These are phyloP conservation scores for Yponomeuta cagnagella DNA, from an alignment of 2,888 invertebrate species.

Conservation along the genomic window DNA sequence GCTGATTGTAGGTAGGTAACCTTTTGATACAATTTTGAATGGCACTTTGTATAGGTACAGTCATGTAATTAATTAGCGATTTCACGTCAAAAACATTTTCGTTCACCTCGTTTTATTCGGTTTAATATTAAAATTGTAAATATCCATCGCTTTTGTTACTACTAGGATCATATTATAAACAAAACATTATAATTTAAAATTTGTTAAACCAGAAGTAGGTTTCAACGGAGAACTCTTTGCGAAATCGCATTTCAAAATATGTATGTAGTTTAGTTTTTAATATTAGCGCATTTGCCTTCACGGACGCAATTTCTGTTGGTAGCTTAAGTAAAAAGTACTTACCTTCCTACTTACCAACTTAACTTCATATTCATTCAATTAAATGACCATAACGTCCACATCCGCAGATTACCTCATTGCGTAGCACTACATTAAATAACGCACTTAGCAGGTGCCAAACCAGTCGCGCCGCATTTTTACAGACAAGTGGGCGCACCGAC, in stretches of 20 bases:
- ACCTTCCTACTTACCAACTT: background rate
- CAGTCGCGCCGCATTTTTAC: constrained; percentile 29
- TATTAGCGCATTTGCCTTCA: background rate
- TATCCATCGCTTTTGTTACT: background rate
- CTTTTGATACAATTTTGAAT: constrained; percentile 29
- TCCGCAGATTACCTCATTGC: constrained; percentile 12
- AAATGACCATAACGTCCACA: constrained; percentile 4
- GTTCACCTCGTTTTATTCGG: background rate
- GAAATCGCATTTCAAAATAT: background rate
- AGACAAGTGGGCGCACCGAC: constrained; percentile 8
- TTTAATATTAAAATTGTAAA: background rate
- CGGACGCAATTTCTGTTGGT: background rate
- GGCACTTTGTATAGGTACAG: constrained; percentile 16
- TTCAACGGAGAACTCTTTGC: background rate
- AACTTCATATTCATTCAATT: background rate
- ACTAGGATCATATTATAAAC: background rate
- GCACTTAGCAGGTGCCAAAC: constrained; percentile 37
- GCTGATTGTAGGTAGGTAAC: constrained; percentile 22
- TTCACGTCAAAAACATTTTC: constrained; percentile 11
- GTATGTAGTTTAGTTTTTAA: too few relatives aligned
- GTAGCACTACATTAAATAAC: constrained; percentile 14
- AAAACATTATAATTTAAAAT: background rate
- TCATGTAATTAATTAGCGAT: constrained; percentile 18
- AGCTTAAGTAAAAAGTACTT: background rate
- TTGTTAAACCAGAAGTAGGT: background rate